Base-by-base conservation (phyloP, 2,888 invertebrate species). In the Drosophila rubida region DNA sequence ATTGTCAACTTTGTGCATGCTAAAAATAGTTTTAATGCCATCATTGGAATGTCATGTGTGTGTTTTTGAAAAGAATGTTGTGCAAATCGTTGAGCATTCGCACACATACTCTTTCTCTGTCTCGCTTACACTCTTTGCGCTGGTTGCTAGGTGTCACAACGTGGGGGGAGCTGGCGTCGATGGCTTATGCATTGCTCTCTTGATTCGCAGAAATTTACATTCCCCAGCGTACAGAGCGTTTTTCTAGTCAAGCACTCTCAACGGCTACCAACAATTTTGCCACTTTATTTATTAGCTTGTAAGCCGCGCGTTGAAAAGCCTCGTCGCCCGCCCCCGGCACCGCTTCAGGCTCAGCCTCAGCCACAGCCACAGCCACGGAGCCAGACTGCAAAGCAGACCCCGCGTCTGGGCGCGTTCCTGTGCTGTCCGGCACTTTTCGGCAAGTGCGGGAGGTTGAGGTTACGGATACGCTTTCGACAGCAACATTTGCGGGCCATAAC, bases 201-300 rank as follows among this genome's bases (percentile, higher is more conserved):
- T 23, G 25, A 42, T 32, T 32, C 19, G 48, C 39, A 8, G 16
- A 42, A 70, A 61, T 76, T 72, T 77, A 60, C 61, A 75, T 75
- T 60, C 62, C 57, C 67, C 46, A 62, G 69, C 41, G 64, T 78
- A 68, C 65, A 64, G 78, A 75, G 87, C 81, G 78, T 81, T 84
- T 72, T 66, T 78, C 50, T 78, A 78, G 87, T 84, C 87, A 87
- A 84, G 87, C 60, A 78, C 62, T 57, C 66, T 69, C 63, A 42
- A 80, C 71, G 69, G 69, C 61, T 44, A 63, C 71, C 42, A 37
- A 59, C 63, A 67, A 53, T 71, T 44, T 73, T 69, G 67, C 51
- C 80, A 79, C 76, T 81, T 82, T 82, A 82, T 87, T 82, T 87
- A 82, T 82, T 87, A 85, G 87, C 80, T 85, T 85, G 80, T 79